Evolutionary conservation across 2,113 vertebrate species (phyloP).

Genomic region (Pelecanus crispus): DNA sequence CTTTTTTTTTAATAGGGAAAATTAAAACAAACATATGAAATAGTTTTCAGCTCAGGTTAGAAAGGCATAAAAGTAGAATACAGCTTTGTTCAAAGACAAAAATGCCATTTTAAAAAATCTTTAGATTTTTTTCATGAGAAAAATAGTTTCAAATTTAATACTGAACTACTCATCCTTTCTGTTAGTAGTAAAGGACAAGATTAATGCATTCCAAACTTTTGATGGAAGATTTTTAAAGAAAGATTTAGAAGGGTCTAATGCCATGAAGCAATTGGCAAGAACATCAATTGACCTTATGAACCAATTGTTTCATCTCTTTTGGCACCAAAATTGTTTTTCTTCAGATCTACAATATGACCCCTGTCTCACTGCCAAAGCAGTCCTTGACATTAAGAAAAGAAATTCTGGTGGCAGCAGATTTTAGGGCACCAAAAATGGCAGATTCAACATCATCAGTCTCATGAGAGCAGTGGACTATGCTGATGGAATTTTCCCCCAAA

Average conservation of each 20-base stretch:
- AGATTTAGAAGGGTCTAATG: constrained; percentile 1
- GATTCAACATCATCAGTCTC: neutral
- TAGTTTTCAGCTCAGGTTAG: neutral
- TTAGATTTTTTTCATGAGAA: neutral
- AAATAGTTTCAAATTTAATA: neutral
- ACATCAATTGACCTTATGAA: constrained; percentile 32
- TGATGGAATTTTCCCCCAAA: neutral
- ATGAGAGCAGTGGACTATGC: neutral
- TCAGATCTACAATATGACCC: constrained; percentile 5
- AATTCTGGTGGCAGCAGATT: neutral
- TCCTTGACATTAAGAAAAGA: constrained; percentile 19
- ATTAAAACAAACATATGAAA: neutral
- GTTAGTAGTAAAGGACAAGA: neutral
- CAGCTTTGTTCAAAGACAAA: neutral
- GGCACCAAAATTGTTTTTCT: constrained; percentile 17
- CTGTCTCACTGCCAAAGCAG: constrained; percentile 26
- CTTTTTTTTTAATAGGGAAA: neutral
- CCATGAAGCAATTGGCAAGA: constrained; percentile 35
- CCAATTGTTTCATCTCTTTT: constrained; percentile 39
- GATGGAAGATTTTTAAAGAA: neutral
- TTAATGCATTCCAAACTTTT: neutral
- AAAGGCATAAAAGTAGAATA: neutral
- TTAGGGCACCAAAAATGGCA: neutral
- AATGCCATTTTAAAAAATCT: neutral
- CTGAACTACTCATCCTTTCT: neutral